Base-by-base conservation (phyloP, 2,797 vertebrate genomes). In the Pseudochirops corinnae region DNA sequence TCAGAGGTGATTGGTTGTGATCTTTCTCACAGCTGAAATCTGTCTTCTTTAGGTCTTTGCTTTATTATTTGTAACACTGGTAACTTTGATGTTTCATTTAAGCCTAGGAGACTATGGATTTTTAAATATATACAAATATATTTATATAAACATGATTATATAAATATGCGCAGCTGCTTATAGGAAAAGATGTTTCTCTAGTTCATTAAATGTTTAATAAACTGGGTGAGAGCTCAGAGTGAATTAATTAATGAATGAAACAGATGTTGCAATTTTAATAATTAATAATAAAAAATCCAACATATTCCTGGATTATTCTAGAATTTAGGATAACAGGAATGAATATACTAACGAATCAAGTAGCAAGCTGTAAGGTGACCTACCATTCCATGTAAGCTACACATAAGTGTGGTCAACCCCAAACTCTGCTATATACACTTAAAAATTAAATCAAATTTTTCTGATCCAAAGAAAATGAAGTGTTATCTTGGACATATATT, bases 161-260 rank as follows among this genome's bases (percentile, higher is more conserved):
- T 50, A 50, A 87, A 87, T 87, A 50, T 46, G 39, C 39, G 50
- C 39, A 87, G 24, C 9, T 87, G 74, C 39, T 87, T 87, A 87
- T 87, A 87, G 39, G 39, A 87, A 87, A 87, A 87, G 21, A 28
- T 5, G 39, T 87, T 87, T 87, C 67, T 87, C 24, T 87, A 50
- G 74, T 50, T 87, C 74, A 50, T 87, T 50, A 50, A 87, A 50
- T 87, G 74, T 87, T 87, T 87, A 50, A 50, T 87, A 87, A 46
- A 87, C 18, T 50, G 39, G 24, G 39, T 87, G 39, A 87, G 39
- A 87, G 74, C 21, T 87, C 18, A 82, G n/a, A 74, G n/a, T 82
- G 74, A 87, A 50, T 87, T 46, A 87, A 82, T 82, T 82, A 82
- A 82, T 87, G 26, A 87, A 87, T 87, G 74, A 87, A 87, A 87